Evolutionary conservation across 1,140 invertebrate species (phyloP).

Genomic region (Ganaspis sp.): DNA sequence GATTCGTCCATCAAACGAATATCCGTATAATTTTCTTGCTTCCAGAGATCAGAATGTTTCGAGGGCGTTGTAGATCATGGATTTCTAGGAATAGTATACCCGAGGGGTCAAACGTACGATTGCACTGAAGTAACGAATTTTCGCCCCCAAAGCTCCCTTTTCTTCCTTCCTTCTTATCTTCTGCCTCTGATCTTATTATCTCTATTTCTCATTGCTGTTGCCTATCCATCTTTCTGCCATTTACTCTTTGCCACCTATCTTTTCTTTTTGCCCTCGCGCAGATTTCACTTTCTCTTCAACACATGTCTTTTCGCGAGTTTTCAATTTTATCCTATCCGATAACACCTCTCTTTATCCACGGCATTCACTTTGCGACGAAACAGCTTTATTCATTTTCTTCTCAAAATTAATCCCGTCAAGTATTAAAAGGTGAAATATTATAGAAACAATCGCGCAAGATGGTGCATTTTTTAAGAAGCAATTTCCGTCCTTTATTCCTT

Average conservation of each 20-base stretch:
- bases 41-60: slow-evolving; percentile 57
- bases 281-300: neutral
- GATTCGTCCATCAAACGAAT: slow-evolving; percentile 50
- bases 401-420: neutral
- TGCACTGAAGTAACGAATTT: slow-evolving; percentile 59
- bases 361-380: neutral
- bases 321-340: neutral
- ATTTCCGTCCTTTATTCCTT: neutral
- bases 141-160: slow-evolving; percentile 39
- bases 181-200: slow-evolving; percentile 40
- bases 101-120: slow-evolving; percentile 55
- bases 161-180: slow-evolving; percentile 46
- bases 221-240: slow-evolving; percentile 46
- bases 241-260: slow-evolving; percentile 38
- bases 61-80: slow-evolving; percentile 59
- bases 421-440: neutral
- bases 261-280: neutral
- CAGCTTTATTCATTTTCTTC: neutral
- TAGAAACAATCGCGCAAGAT: neutral
- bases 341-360: slow-evolving; percentile 2
- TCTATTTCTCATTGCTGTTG: slow-evolving; percentile 32
- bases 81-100: slow-evolving; percentile 46
- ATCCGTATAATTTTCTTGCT: slow-evolving; percentile 51
- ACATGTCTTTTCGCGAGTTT: slow-evolving; percentile 7
- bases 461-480: neutral